These are phyloP conservation scores for Gryon sp. DNA, from an alignment of 1,140 invertebrate species.

Conservation along the genomic window DNA sequence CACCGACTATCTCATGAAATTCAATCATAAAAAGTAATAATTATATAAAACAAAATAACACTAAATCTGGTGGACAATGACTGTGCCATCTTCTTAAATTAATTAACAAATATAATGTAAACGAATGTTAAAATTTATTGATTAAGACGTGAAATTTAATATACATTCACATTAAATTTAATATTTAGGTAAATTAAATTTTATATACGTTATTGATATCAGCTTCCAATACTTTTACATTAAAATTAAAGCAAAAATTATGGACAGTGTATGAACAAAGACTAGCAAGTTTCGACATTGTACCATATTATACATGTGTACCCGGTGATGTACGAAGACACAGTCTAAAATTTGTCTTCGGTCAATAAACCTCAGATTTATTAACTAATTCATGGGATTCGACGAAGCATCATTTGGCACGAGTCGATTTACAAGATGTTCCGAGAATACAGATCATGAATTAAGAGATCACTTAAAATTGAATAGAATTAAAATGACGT, in stretches of 20 bases:
- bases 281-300: slow-evolving; percentile 21
- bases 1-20: too few relatives aligned
- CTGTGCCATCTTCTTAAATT: too few relatives aligned
- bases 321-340: slow-evolving; percentile 31
- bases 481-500: slow-evolving; percentile 53
- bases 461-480: slow-evolving; percentile 64
- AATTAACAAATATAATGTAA: too few relatives aligned
- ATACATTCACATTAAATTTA: too few relatives aligned
- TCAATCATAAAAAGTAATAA: too few relatives aligned
- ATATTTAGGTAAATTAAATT: not conserved
- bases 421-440: slow-evolving; percentile 61
- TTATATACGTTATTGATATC: too few relatives aligned
- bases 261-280: slow-evolving; percentile 31
- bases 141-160: too few relatives aligned
- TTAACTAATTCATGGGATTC: slow-evolving; percentile 65
- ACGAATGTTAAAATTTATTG: too few relatives aligned
- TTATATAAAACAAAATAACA: too few relatives aligned
- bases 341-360: slow-evolving; percentile 60
- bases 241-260: too few relatives aligned
- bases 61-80: too few relatives aligned
- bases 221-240: too few relatives aligned
- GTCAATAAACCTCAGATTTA: slow-evolving; percentile 65
- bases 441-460: slow-evolving; percentile 63
- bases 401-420: slow-evolving; percentile 51
- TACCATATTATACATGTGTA: slow-evolving; percentile 31